These are phyloP conservation scores for Oncorhynchus nerka DNA, from an alignment of 2,113 vertebrate genomes.

Conservation along the genomic window DNA sequence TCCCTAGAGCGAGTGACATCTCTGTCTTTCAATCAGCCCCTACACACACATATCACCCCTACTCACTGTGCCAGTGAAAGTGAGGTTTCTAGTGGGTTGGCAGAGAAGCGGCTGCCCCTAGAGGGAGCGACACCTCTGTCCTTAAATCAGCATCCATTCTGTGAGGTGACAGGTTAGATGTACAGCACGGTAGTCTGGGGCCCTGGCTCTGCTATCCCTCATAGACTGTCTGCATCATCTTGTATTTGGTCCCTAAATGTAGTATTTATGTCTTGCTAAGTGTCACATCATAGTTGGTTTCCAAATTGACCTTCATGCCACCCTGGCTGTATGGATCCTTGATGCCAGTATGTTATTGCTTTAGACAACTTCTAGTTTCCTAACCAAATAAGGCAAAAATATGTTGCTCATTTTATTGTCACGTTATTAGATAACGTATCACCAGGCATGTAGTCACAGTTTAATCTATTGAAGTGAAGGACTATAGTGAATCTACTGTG, in stretches of 20 bases:
- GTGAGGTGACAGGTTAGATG: conserved; percentile 53
- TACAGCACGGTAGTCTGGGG: conserved; percentile 38
- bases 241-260: conserved; percentile 17
- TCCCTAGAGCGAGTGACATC: not conserved
- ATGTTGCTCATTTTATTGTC: not conserved
- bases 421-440: not conserved
- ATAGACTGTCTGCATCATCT: conserved; percentile 20
- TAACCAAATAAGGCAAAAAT: too few species aligned
- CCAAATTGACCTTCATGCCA: not conserved
- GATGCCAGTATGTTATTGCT: too few species aligned
- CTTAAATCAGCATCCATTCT: conserved; percentile 39
- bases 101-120: conserved; percentile 19
- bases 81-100: not conserved
- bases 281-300: conserved; percentile 10
- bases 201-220: not conserved
- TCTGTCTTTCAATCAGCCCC: not conserved
- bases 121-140: conserved; percentile 42
- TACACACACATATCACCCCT: not conserved
- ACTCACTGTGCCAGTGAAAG: not conserved
- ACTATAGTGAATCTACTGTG: too few species aligned
- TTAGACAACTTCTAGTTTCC: too few species aligned
- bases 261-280: conserved; percentile 24
- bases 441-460: not conserved
- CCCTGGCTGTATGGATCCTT: not conserved
- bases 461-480: too few species aligned